Evolutionary conservation across 1,140 invertebrate genomes (phyloP), one percentile per base, ranked within the genome.

Genomic region (Elysia chlorotica): DNA sequence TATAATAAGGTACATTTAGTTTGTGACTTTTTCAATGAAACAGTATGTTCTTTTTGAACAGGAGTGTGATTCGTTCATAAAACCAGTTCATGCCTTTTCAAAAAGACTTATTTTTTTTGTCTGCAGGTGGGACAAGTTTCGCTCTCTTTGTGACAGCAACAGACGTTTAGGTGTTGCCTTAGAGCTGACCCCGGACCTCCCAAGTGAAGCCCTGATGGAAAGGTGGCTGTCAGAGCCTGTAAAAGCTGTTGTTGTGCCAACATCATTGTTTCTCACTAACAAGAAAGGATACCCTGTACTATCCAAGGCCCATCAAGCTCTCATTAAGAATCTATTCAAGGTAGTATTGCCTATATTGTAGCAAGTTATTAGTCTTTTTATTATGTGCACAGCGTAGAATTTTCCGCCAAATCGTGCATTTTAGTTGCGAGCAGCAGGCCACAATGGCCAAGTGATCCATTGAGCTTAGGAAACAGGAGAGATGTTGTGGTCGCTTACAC

Each of bases 181-280:
- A 65, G 90, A 93, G 82, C 71, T 93, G 17, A 90, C 88, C 65
- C 87, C 88, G 35, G 91, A 96, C 84, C 82, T 93, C 0, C 94
- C 94, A 25, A 87, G 89, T 14, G 84, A 90, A 31, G 88, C 90
- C 25, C 88, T 92, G 76, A 87, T 98, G 23, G 89, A 92, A 28
- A 90, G 96, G 71, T 99, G 97, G 97, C 82, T 96, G 21, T 95
- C 96, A 5, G 97, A 99, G 89, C 96, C 96, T 23, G 90, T 99
- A 0, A 94, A 92, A 84, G 93, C 92, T 74, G 87, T 97, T n/a
- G 89, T 96, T 41, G 85, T 99, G 30, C 92, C 94, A 17, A 96
- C 96, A 4, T 89, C 90, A 71, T 87, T 95, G 56, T 98, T 98
- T 85, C 74, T 88, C 0, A 87, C 86, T 30, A 91, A 91, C 80